Base-by-base conservation (phyloP, 2,888 invertebrate species). In the Pammene fasciana region DNA sequence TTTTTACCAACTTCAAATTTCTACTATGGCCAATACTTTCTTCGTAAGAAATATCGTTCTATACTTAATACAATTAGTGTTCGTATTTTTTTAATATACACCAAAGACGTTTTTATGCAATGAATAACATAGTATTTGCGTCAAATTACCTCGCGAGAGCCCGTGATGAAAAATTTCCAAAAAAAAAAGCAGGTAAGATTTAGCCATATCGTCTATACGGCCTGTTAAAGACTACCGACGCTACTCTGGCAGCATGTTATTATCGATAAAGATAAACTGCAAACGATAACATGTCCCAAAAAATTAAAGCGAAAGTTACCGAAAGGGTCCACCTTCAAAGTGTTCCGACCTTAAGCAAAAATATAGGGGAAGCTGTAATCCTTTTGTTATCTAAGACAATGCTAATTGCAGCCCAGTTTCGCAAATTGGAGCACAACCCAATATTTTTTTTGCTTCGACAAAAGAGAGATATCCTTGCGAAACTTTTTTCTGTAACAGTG, bases 401-500 rank as follows among this genome's bases (percentile, higher is more conserved):
- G 79, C 75, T 76, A 76, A 81, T 82, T 78, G 81, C 82, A 82
- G 74, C 79, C 79, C 78, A 82, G 80, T 86, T 85, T 85, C 78
- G 82, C 84, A 85, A 90, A 90, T 85, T 88, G 81, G 87, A 82
- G 83, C 86, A 85, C 81, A 86, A 83, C 83, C 82, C 82, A 78
- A 79, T 70, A 65, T 83, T 89, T 87, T 89, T 88, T 80, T 74
- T 79, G 78, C 82, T 86, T 86, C 82, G 83, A 72, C 75, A 74
- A 72, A 71, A 73, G 71, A 81, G 82, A 83, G 82, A 85, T 85
- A 86, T 83, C 85, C 86, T 88, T 86, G 89, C 88, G 79, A 86
- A 86, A 81, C 73, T 86, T 86, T 88, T 88, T 87, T 83, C 84
- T 79, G 76, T 76, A 80, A 78, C 79, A 80, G 82, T 78, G 76